Base-by-base conservation (phyloP, 2,113 vertebrate genomes). In the Notothenia coriiceps region DNA sequence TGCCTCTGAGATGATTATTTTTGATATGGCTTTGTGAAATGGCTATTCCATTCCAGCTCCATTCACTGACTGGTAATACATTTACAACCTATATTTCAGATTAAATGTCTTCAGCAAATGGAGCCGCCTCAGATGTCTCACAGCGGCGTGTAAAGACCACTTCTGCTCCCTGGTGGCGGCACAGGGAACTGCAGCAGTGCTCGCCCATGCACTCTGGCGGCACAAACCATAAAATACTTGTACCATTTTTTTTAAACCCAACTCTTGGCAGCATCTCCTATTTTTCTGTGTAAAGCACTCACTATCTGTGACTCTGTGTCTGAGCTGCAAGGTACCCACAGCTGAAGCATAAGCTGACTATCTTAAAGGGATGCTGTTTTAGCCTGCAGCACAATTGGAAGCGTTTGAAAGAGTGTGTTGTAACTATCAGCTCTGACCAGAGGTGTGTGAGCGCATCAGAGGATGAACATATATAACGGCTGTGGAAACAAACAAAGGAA, bases 1-100 rank as follows among this genome's bases (percentile, higher is more conserved):
- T 94, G 90, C 84, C 89, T 92, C 62, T 89, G 59, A 93, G 91
- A 94, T 95, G 79, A 93, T 94, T 92, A 93, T 91, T 86, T 96
- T 92, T 89, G 91, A 93, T 87, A 94, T 73, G 87, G 74, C 91
- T 95, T 91, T 92, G 83, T 88, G 92, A 84, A 94, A 94, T 86
- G 89, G 91, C 87, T 92, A 89, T 88, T 91, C 90, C 92, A 88
- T 74, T 83, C 80, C 78, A 78, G 86, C 90, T 94, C 86, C 85
- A 84, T 61, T 91, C 89, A 90, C 90, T 93, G 60, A 82, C 80
- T 94, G 91, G 86, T 93, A 92, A 94, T 94, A 94, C 95, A 93
- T 84, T 93, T 94, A 83, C 93, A 94, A 91, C 91, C 90, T 92
- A 88, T 87, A 93, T 90, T 90, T 84, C 94, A 93, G 93, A 93